Conservation (phyloP, 2,797 vertebrate genomes). For the Aotus griseimembra region DNA sequence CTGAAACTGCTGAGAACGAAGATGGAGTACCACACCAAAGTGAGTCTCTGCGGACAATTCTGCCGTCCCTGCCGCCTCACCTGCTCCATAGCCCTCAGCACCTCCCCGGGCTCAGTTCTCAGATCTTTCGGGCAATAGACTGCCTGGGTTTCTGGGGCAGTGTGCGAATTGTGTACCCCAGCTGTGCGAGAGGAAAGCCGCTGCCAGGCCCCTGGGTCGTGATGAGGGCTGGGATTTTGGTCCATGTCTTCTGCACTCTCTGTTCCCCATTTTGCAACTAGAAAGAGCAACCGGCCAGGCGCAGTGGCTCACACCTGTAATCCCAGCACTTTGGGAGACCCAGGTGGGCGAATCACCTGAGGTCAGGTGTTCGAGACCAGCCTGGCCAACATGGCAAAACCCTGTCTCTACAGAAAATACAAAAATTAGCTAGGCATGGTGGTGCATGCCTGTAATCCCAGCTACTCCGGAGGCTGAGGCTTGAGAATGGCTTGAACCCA, state of each 20-base stretch:
- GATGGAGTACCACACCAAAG: slow-evolving; percentile 99
- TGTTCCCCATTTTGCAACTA: background rate
- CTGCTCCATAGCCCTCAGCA: background rate
- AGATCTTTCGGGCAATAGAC: background rate
- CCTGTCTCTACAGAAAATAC: background rate
- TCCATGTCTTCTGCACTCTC: background rate
- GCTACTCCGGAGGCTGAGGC: too few relatives aligned
- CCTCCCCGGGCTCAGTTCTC: too few relatives aligned
- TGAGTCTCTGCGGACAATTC: slow-evolving; percentile 79
- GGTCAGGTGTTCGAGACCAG: background rate
- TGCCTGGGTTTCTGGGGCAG: background rate
- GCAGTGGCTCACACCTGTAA: background rate
- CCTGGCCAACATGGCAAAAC: background rate
- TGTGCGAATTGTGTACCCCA: background rate
- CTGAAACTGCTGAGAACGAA: slow-evolving; percentile 99
- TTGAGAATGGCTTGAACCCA: too few relatives aligned
- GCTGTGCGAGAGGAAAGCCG: background rate
- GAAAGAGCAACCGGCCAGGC: background rate
- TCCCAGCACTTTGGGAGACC: background rate
- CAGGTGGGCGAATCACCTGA: background rate
- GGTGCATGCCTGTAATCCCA: too few relatives aligned
- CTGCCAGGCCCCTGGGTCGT: background rate
- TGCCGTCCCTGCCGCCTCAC: fast-evolving
- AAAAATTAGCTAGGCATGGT: background rate
- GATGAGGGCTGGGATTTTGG: background rate